Evolutionary conservation across 2,113 vertebrate species (phyloP).

Genomic region (Myiagra hebetior): DNA sequence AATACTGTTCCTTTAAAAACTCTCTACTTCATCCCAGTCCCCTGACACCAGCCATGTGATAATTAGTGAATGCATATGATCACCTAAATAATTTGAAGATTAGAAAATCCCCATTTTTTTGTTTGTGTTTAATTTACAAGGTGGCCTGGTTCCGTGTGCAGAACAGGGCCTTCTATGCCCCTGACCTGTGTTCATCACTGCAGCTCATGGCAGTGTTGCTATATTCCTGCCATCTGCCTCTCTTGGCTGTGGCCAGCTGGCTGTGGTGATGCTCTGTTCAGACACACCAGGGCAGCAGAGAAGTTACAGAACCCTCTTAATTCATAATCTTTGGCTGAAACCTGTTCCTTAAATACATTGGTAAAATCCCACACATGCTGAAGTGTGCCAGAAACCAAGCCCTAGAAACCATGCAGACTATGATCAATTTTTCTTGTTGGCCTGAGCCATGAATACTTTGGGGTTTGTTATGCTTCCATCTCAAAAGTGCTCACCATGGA

Average conservation of each 20-base stretch:
- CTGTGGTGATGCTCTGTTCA: not conserved
- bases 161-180: not conserved
- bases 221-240: not conserved
- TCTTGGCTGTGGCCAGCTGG: not conserved
- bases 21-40: not conserved
- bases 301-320: not conserved
- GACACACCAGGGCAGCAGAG: not conserved
- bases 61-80: not conserved
- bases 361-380: not conserved
- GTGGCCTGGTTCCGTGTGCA: not conserved
- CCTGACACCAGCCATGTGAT: not conserved
- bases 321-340: not conserved
- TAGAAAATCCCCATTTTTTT: not conserved
- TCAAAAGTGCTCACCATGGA: not conserved
- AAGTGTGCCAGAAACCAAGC: not conserved
- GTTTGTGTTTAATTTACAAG: not conserved
- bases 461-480: not conserved
- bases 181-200: not conserved
- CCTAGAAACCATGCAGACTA: not conserved
- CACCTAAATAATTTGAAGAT: not conserved
- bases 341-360: not conserved
- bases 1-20: not conserved
- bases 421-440: not conserved
- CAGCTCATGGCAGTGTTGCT: accelerated
- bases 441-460: not conserved